Percentiles rank a stretch among this genome's conserved stretches.
phyloP scores from a whole-genome alignment of 2,797 vertebrate species.

The Sphenopsis melanotis region DNA sequence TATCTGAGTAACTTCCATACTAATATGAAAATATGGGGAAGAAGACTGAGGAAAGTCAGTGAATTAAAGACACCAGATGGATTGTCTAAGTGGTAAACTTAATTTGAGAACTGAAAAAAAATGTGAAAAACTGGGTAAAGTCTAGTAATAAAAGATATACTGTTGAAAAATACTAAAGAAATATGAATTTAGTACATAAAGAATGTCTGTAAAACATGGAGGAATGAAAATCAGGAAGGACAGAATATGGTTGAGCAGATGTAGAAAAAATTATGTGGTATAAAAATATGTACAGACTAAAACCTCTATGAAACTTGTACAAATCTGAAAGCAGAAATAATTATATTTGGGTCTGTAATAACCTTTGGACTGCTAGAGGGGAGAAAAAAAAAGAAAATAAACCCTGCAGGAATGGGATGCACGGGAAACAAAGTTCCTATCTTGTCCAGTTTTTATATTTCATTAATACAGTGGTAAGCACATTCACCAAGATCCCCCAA shows the following conservation, averaged over 20 bases:
- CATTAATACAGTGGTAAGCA: neutral
- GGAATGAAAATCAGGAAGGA: neutral
- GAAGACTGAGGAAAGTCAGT: neutral
- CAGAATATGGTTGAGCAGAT: neutral
- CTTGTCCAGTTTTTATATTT: neutral
- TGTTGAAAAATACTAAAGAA: neutral
- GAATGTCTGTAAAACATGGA: neutral
- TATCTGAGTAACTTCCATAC: neutral
- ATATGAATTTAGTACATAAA: neutral
- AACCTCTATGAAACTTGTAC: neutral
- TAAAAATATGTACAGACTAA: neutral
- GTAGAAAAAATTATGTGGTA: neutral
- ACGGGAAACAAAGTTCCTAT: neutral
- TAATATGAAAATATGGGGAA: neutral
- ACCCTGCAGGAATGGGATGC: neutral
- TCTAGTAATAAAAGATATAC: neutral
- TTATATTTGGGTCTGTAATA: neutral
- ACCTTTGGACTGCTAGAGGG: neutral
- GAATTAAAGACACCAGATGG: neutral
- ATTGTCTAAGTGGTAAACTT: neutral
- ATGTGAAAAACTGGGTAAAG: accelerated
- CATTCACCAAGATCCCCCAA: neutral
- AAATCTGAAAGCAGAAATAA: neutral
- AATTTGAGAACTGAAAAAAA: neutral
- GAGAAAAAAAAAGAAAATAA: neutral